These are phyloP conservation scores for Drosophila eugracilis DNA, from an alignment of 1,140 invertebrate species.

Conservation along the genomic window DNA sequence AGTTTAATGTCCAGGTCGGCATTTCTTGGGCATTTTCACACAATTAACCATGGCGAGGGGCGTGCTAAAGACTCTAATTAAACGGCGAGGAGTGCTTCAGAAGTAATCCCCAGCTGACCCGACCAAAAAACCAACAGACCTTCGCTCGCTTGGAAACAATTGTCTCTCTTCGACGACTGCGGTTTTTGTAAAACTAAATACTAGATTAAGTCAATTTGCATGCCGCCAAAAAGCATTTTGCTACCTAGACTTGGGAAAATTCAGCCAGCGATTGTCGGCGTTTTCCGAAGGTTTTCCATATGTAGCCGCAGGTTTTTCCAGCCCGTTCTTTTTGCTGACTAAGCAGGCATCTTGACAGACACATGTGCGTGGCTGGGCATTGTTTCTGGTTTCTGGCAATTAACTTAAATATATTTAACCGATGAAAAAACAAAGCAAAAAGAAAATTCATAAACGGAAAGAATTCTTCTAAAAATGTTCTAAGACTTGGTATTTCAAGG, in stretches of 20 bases:
- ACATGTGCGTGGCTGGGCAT: constrained; percentile 64
- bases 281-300: constrained; percentile 79
- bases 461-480: constrained; percentile 22
- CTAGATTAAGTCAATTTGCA: constrained; percentile 81
- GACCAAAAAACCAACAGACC: constrained; percentile 32
- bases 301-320: constrained; percentile 26
- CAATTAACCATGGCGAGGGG: constrained; percentile 64
- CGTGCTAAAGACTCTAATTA: constrained; percentile 74
- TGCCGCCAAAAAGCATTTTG: constrained; percentile 67
- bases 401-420: constrained; percentile 53
- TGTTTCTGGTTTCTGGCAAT: constrained; percentile 52
- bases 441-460: constrained; percentile 16
- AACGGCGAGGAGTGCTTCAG: constrained; percentile 57
- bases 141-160: constrained; percentile 68
- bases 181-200: constrained; percentile 73
- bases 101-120: constrained; percentile 34
- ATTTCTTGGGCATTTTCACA: constrained; percentile 59
- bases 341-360: constrained; percentile 40
- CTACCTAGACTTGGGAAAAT: constrained; percentile 79
- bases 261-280: constrained; percentile 62
- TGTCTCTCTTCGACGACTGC: constrained; percentile 64
- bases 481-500: constrained; percentile 18
- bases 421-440: constrained; percentile 25
- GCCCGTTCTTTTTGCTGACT: constrained; percentile 23
- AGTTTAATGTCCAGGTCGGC: constrained; percentile 60